These are phyloP conservation scores for Cynodonichthys magdalenae DNA, from an alignment of 2,797 vertebrate genomes.

Conservation along the genomic window DNA sequence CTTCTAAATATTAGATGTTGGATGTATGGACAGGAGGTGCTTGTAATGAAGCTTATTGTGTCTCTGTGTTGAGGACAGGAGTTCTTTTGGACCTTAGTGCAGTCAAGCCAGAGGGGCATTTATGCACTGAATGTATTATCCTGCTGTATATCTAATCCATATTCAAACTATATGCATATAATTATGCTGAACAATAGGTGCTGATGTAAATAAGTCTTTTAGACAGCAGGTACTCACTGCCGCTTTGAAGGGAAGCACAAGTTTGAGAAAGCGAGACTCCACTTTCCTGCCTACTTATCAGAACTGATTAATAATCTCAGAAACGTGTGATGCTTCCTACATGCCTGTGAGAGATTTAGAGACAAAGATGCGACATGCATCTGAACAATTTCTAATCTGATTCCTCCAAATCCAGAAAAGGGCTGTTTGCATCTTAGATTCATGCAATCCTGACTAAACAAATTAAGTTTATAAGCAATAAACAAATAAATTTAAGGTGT, in stretches of 20 bases:
- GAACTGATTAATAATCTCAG: not conserved
- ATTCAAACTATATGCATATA: slow-evolving; percentile 56
- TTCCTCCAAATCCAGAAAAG: not conserved
- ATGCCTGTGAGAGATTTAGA: slow-evolving; percentile 11
- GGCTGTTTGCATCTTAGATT: not conserved
- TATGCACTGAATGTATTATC: slow-evolving; percentile 42
- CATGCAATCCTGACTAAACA: slow-evolving; percentile 7
- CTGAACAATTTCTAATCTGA: not conserved
- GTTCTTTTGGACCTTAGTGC: slow-evolving; percentile 24
- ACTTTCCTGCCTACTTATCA: slow-evolving; percentile 22
- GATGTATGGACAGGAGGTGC: slow-evolving; percentile 62
- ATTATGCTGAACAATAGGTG: slow-evolving; percentile 67
- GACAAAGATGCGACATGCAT: not conserved
- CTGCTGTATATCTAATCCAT: slow-evolving; percentile 56
- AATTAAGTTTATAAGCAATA: slow-evolving; percentile 37
- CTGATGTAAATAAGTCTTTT: slow-evolving; percentile 70
- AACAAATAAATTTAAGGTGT: slow-evolving; percentile 14
- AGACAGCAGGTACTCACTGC: slow-evolving; percentile 58
- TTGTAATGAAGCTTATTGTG: slow-evolving; percentile 37
- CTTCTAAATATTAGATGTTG: slow-evolving; percentile 28
- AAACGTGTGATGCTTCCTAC: not conserved
- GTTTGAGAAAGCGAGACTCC: slow-evolving; percentile 23
- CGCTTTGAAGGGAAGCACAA: slow-evolving; percentile 68
- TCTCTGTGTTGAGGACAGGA: slow-evolving; percentile 23
- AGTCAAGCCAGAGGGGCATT: slow-evolving; percentile 41